phyloP scores from a whole-genome alignment of 2,797 vertebrate species.

The Fringilla coelebs region DNA sequence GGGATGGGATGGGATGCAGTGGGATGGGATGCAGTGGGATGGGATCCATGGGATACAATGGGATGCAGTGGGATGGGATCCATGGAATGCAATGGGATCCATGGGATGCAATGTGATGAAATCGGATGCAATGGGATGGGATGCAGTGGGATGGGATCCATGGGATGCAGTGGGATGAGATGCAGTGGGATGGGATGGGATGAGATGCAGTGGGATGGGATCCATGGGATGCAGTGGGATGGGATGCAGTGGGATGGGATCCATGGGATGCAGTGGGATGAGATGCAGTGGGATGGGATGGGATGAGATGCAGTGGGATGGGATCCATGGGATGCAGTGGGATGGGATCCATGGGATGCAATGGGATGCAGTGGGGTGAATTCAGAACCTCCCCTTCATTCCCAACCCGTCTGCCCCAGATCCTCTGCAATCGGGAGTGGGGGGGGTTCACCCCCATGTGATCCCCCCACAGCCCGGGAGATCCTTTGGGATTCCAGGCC shows the following conservation, averaged over 20 bases:
- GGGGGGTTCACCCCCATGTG: neutral
- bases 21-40: neutral
- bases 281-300: neutral
- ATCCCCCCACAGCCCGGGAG: neutral
- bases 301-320: neutral
- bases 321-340: neutral
- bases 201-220: neutral
- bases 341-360: neutral
- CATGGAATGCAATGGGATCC: neutral
- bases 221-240: too few species aligned
- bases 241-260: too few species aligned
- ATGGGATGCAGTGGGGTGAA: neutral
- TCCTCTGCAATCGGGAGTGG: accelerated
- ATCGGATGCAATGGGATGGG: too few species aligned
- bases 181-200: neutral
- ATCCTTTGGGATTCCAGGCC: neutral
- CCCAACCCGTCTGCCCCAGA: neutral
- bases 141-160: too few species aligned
- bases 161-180: neutral
- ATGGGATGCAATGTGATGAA: neutral
- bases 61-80: too few species aligned
- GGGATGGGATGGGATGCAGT: neutral
- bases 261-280: too few species aligned
- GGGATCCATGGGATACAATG: too few species aligned
- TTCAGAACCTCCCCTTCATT: neutral